Evolutionary conservation across 2,888 invertebrate species (phyloP), one percentile per base, ranked within the genome.

Genomic region (Charanyca ferruginea): DNA sequence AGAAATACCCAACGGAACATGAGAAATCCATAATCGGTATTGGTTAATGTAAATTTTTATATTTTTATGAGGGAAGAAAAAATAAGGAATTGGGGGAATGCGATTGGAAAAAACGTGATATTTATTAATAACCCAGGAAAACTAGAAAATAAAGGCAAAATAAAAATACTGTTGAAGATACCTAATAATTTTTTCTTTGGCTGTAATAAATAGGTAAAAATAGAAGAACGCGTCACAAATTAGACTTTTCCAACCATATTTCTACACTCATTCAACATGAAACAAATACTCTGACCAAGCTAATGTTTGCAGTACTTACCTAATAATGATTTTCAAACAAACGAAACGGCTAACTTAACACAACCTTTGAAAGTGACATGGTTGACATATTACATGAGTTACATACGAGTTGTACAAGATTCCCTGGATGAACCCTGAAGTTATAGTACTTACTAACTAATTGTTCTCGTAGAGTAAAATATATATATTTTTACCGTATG

Each of bases 321-420:
- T n/a, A 57, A 67, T 77, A 75, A 77, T 77, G 73, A 60, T 75
- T 67, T 73, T 67, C 73, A 75, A 75, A 77, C 75, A 75, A 62
- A 77, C 66, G 47, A n/a, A 47, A 75, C 41, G 45, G 35, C 48
- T 22, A 57, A 48, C 67, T 67, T 66, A 47, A 25, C 58, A 28
- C 61, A 52, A 47, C 23, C 18, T 73, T 52, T 71, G 58, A 38
- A 60, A 55, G 57, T 47, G 59, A 63, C 59, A 55, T 63, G 41
- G 41, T 77, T 60, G 66, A n/a, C n/a, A 75, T 77, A 59, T 60
- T 77, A 63, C 8, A 77, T 48, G 54, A 74, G 38, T 38, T 51
- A 55, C 57, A 42, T 44, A 54, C 41, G 1, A 51, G 42, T 60
- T 63, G 25, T 47, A 35, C 23, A 44, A 57, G 48, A 72, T 51